phyloP scores from a whole-genome alignment of 2,113 vertebrate species.

The Monopterus albus region DNA sequence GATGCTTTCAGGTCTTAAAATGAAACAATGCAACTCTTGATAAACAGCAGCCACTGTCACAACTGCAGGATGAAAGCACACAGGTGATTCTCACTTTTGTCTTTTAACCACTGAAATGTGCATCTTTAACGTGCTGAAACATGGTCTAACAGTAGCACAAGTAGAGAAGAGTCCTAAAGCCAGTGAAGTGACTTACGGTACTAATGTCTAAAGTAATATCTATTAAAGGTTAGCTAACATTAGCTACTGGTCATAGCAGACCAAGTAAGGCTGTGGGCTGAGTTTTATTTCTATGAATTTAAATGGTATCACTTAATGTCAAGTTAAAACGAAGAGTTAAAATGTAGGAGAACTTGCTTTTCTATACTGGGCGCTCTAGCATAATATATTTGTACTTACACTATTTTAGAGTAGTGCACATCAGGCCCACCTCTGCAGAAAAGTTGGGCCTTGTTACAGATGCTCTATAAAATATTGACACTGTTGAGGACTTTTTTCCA shows the following conservation, averaged over 20 bases:
- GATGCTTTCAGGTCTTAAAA: slow-evolving; percentile 6
- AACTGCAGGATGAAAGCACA: not conserved
- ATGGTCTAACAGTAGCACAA: too few relatives aligned
- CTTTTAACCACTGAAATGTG: not conserved
- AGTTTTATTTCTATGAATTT: too few relatives aligned
- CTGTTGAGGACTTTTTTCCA: slow-evolving; percentile 5
- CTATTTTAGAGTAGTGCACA: slow-evolving; percentile 5
- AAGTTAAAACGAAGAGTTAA: not conserved
- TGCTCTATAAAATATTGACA: slow-evolving; percentile 10
- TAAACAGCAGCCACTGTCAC: not conserved
- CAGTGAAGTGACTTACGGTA: too few relatives aligned
- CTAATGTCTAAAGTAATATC: too few relatives aligned
- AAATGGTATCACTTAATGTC: slow-evolving; percentile 24
- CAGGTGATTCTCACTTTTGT: not conserved
- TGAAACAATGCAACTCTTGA: slow-evolving; percentile 34
- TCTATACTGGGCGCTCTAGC: slow-evolving; percentile 3
- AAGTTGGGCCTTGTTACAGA: slow-evolving; percentile 11
- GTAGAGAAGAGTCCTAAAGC: too few relatives aligned
- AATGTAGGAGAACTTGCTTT: not conserved
- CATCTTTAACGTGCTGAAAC: too few relatives aligned
- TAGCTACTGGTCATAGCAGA: too few relatives aligned
- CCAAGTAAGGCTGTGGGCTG: too few relatives aligned
- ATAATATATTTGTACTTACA: not conserved
- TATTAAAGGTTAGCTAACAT: too few relatives aligned
- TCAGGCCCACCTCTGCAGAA: slow-evolving; percentile 18